These are phyloP conservation scores for Poecilobothrus nobilitatus DNA, from an alignment of 2,888 invertebrate genomes.

Conservation along the genomic window DNA sequence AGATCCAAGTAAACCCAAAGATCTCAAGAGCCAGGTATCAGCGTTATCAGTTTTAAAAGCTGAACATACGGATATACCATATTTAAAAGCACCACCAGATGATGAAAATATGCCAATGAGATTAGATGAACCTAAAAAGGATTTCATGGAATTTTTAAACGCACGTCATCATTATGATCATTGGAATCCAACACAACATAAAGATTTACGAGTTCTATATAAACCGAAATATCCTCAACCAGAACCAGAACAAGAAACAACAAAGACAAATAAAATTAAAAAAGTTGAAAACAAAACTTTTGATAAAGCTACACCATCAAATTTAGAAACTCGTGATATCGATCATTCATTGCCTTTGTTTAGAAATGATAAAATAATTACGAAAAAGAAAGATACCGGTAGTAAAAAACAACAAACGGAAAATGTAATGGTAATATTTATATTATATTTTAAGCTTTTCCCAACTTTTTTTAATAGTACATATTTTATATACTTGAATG, in stretches of 20 bases:
- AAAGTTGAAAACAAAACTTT: background rate
- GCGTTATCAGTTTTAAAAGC: constrained; percentile 29
- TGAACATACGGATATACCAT: constrained; percentile 26
- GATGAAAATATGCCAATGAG: constrained; percentile 31
- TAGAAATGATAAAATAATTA: background rate
- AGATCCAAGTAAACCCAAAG: constrained; percentile 33
- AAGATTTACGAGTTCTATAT: constrained; percentile 35
- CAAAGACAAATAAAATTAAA: constrained; percentile 15
- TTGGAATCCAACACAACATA: constrained; percentile 34
- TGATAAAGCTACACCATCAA: background rate
- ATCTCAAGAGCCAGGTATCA: constrained; percentile 33
- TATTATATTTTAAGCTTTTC: too few species aligned
- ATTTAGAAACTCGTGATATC: background rate
- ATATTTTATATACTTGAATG: too few species aligned
- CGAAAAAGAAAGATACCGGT: too few species aligned
- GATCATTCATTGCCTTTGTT: background rate
- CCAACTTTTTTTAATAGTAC: too few species aligned
- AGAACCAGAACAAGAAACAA: too few species aligned
- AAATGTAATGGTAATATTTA: too few species aligned
- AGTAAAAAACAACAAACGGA: too few species aligned
- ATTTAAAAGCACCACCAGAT: constrained; percentile 28
- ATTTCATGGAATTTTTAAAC: constrained; percentile 32
- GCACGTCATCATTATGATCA: constrained; percentile 41
- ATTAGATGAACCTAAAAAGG: constrained; percentile 29
- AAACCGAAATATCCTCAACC: constrained; percentile 20